Conservation (phyloP, 1,140 invertebrate genomes). For the Euschistus heros region DNA sequence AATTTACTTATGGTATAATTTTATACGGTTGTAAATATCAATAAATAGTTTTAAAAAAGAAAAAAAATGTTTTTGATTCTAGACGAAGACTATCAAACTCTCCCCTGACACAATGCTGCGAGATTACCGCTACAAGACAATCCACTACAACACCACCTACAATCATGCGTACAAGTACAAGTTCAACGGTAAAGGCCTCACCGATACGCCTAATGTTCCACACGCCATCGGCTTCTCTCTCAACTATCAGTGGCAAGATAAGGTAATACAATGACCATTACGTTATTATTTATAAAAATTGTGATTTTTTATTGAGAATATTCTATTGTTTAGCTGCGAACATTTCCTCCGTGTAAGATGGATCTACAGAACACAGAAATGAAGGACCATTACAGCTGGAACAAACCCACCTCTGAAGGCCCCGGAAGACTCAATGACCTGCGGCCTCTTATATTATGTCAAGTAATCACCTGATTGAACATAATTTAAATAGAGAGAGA, state of each 20-base stretch:
- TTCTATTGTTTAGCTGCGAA: neutral
- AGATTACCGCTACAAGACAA: neutral
- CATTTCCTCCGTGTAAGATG: neutral
- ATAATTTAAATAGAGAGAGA: too few relatives aligned
- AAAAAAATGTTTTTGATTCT: neutral
- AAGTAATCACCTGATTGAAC: neutral
- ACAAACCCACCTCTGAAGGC: neutral
- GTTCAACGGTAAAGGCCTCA: neutral
- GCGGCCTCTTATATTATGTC: neutral
- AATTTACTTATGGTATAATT: too few relatives aligned
- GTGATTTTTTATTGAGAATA: neutral
- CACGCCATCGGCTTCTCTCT: neutral
- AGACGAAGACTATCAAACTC: neutral
- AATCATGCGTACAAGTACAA: neutral
- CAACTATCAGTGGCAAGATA: neutral
- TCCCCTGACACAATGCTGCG: neutral
- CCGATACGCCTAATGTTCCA: neutral
- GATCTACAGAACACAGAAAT: neutral
- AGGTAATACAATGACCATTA: neutral
- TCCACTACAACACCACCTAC: neutral
- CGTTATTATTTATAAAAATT: neutral
- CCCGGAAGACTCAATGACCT: neutral
- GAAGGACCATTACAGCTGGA: neutral
- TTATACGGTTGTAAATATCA: too few relatives aligned
- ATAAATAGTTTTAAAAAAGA: too few relatives aligned